Percentiles rank a stretch among this genome's conserved stretches.
Evolutionary conservation across 2,888 invertebrate genomes (phyloP).

Genomic region (Lasioglossum villosulum): DNA sequence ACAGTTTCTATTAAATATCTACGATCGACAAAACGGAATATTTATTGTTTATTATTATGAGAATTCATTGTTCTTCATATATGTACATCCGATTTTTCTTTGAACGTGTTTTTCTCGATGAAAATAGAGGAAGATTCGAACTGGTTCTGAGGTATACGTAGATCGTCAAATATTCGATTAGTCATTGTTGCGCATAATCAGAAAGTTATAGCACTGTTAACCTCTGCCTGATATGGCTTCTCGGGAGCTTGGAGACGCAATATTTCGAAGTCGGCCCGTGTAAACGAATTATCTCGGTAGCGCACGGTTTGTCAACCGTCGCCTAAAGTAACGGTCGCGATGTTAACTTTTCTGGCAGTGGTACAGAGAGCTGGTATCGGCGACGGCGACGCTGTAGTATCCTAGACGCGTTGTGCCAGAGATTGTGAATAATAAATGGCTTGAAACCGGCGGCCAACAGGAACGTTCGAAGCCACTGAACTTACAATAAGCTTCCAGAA

Average conservation of each 20-base stretch:
- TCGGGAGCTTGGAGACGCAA: not conserved
- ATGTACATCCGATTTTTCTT: not conserved
- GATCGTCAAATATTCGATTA: not conserved
- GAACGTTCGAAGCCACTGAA: conserved; percentile 11
- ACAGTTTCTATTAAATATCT: too few relatives aligned
- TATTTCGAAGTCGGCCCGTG: not conserved
- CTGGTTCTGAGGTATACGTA: not conserved
- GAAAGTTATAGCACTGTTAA: not conserved
- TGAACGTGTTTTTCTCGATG: not conserved
- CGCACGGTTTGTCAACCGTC: not conserved
- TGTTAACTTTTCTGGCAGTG: not conserved
- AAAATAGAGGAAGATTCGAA: not conserved
- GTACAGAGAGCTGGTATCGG: not conserved
- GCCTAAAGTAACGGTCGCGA: not conserved
- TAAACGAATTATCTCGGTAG: not conserved
- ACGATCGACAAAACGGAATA: too few relatives aligned
- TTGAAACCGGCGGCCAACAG: not conserved
- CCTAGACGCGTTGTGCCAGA: not conserved
- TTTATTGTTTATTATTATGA: too few relatives aligned
- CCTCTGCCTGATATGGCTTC: not conserved
- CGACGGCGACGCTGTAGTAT: not conserved
- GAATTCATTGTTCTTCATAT: not conserved
- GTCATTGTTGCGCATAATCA: not conserved
- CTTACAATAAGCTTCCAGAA: conserved; percentile 1
- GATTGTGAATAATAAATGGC: not conserved